These are phyloP conservation scores for Spea hammondii DNA, from an alignment of 2,797 vertebrate species.

Conservation along the genomic window DNA sequence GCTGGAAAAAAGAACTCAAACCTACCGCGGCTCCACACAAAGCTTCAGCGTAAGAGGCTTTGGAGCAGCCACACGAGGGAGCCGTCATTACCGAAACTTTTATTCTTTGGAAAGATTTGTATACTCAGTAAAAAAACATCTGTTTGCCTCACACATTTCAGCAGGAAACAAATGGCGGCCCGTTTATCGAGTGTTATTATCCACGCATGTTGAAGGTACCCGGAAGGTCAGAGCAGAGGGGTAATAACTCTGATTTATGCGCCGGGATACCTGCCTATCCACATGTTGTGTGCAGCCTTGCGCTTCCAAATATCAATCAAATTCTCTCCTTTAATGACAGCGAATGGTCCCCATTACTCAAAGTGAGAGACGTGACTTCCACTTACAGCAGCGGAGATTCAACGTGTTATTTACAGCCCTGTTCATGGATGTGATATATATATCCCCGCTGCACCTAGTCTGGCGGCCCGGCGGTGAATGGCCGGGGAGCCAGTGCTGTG, in stretches of 20 bases:
- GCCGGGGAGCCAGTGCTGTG: no score
- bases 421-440: background rate
- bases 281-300: conserved; percentile 5
- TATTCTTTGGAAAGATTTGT: conserved; percentile 26
- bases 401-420: conserved; percentile 25
- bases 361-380: background rate
- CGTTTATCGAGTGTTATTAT: conserved; percentile 9
- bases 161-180: conserved; percentile 18
- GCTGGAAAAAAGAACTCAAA: no score
- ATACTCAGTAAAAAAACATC: conserved; percentile 28
- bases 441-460: background rate
- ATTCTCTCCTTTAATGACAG: conserved; percentile 1
- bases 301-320: conserved; percentile 24
- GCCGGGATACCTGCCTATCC: background rate
- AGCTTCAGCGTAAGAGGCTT: background rate
- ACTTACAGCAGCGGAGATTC: background rate
- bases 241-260: conserved; percentile 37
- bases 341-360: conserved; percentile 8
- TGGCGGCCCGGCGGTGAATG: no score
- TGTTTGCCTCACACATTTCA: conserved; percentile 20
- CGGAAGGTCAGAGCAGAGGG: conserved; percentile 20
- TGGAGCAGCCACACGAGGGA: conserved; percentile 7
- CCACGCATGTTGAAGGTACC: conserved; percentile 20
- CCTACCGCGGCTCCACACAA: no score
- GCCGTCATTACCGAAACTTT: conserved; percentile 20